Conservation (phyloP, 2,113 vertebrate species). For the Petrocephalus zakoni region DNA sequence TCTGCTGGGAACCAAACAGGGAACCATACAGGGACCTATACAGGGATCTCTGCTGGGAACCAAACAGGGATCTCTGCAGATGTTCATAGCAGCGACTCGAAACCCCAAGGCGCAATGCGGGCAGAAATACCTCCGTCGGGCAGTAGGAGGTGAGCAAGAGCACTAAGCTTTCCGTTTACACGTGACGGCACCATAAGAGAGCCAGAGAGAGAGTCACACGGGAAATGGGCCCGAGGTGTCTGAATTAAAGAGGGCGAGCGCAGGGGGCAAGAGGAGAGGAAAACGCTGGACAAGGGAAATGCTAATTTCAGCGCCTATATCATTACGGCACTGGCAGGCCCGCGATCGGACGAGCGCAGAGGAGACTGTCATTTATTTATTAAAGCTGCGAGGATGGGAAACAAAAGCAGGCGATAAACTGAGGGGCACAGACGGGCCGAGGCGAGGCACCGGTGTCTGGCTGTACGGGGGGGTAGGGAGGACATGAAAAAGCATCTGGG, state of each 20-base stretch:
- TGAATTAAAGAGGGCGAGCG: constrained; percentile 20
- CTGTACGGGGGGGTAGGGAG: neutral
- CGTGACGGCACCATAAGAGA: neutral
- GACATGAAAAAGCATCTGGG: constrained; percentile 6
- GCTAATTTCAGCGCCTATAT: constrained; percentile 28
- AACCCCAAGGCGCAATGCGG: neutral
- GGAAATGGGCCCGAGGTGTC: neutral
- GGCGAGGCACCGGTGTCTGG: neutral
- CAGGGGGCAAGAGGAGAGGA: constrained; percentile 22
- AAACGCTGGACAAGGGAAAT: constrained; percentile 34
- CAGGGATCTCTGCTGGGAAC: too few relatives aligned
- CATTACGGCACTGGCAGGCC: constrained; percentile 30
- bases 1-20: too few relatives aligned
- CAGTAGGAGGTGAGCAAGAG: constrained; percentile 20
- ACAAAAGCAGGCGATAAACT: constrained; percentile 12
- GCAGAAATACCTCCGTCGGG: constrained; percentile 13
- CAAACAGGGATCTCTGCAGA: too few relatives aligned
- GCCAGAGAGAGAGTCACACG: neutral
- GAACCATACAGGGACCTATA: neutral
- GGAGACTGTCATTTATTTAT: constrained; percentile 11
- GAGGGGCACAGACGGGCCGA: neutral
- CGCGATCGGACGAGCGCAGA: neutral
- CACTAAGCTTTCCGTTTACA: constrained; percentile 17
- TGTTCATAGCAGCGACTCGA: too few relatives aligned
- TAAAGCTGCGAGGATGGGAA: constrained; percentile 21